Evolutionary conservation across 2,797 vertebrate species (phyloP).

Genomic region (Cryptoprocta ferox): DNA sequence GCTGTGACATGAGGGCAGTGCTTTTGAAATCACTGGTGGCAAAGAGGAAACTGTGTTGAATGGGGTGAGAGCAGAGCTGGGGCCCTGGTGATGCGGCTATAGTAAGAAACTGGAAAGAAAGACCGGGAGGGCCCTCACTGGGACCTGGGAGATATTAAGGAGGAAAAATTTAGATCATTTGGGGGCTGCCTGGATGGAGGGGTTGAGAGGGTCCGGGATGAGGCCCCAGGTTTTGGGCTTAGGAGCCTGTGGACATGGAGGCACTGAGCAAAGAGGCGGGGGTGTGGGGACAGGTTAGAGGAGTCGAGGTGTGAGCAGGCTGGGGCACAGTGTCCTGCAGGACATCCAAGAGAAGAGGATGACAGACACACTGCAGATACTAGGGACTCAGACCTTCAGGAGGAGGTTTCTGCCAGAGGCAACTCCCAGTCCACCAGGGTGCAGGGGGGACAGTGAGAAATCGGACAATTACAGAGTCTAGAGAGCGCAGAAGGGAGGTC

Average conservation of each 20-base stretch:
- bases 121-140: neutral
- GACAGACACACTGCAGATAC: neutral
- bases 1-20: neutral
- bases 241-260: neutral
- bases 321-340: neutral
- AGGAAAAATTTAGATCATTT: neutral
- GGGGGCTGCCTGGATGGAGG: slow-evolving; percentile 57
- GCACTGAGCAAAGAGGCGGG: neutral
- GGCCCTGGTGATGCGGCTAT: neutral
- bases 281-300: neutral
- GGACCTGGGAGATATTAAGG: neutral
- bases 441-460: neutral
- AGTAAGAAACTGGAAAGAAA: neutral
- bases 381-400: neutral
- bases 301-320: neutral
- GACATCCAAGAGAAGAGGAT: neutral
- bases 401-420: neutral
- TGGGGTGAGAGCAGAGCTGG: neutral
- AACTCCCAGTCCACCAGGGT: neutral
- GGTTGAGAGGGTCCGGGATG: neutral
- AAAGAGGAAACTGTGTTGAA: neutral
- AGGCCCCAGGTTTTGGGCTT: neutral
- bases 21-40: neutral
- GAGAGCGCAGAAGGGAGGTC: neutral
- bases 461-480: neutral